A percentile compares a stretch with the other conserved stretches of the same genome.
Conservation (phyloP, 2,888 invertebrate species). For the Lasioglossum vierecki region DNA sequence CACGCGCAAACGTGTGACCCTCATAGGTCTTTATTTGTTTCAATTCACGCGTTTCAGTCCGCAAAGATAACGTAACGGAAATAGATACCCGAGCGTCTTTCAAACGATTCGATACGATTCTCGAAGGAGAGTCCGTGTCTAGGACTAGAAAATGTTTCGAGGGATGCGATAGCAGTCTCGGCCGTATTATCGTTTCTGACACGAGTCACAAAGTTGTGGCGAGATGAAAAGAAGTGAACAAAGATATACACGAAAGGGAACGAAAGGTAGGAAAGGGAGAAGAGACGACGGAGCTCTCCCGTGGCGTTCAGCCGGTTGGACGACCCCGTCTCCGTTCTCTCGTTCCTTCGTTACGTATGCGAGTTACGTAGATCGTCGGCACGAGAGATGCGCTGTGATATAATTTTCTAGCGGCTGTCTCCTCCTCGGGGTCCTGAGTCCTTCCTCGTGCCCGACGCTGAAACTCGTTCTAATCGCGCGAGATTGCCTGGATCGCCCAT, state of each 20-base stretch:
- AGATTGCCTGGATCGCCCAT: background rate
- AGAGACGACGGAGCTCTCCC: constrained; percentile 61
- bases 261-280: constrained; percentile 29
- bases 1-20: background rate
- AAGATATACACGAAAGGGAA: constrained; percentile 7
- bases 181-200: constrained; percentile 1
- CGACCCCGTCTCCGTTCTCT: constrained; percentile 18
- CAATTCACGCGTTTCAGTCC: background rate
- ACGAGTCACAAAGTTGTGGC: constrained; percentile 3
- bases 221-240: background rate
- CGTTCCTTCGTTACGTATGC: constrained; percentile 79
- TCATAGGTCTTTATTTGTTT: background rate
- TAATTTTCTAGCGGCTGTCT: constrained; percentile 75
- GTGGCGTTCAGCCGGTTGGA: constrained; percentile 70
- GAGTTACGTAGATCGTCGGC: constrained; percentile 72
- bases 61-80: background rate
- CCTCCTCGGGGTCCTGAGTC: constrained; percentile 39
- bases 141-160: background rate
- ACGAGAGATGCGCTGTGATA: constrained; percentile 77
- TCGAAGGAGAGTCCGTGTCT: background rate
- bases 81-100: background rate
- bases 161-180: background rate
- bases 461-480: background rate
- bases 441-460: constrained; percentile 15
- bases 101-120: background rate